phyloP scores from a whole-genome alignment of 1,140 invertebrate genomes.

The Archivesica marissinica region DNA sequence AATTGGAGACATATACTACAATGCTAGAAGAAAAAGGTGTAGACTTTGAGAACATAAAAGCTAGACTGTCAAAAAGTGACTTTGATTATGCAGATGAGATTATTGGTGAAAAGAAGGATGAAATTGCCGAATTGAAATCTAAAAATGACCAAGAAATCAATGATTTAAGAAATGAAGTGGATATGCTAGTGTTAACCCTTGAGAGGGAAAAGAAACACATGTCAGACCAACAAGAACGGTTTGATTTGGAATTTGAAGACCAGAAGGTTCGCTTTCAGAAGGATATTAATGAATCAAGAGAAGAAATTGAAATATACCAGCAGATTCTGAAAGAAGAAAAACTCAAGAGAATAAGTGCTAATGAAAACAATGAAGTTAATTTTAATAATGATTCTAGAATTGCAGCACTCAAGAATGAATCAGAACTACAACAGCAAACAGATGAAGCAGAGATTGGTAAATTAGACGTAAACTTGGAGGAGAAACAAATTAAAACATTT shows the following conservation, averaged over 20 bases:
- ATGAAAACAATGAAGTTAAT: background rate
- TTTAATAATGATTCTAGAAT: background rate
- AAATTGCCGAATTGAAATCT: constrained; percentile 41
- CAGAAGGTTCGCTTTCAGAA: constrained; percentile 28
- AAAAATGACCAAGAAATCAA: constrained; percentile 44
- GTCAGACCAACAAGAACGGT: constrained; percentile 32
- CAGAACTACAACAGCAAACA: background rate
- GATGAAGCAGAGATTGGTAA: constrained; percentile 7
- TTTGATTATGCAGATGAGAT: constrained; percentile 1
- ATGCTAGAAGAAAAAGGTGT: constrained; percentile 52
- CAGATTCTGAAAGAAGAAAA: constrained; percentile 48
- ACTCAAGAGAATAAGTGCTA: background rate
- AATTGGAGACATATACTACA: constrained; percentile 41
- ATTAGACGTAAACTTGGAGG: background rate
- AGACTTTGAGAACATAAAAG: constrained; percentile 41
- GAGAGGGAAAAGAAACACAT: constrained; percentile 44
- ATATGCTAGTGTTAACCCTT: constrained; percentile 42
- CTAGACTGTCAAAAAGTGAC: constrained; percentile 20
- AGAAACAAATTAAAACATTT: background rate
- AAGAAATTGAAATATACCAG: constrained; percentile 56
- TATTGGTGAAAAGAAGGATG: background rate
- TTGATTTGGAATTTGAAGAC: constrained; percentile 39
- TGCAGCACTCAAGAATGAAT: constrained; percentile 40
- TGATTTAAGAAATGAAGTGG: constrained; percentile 46
- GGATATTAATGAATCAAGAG: constrained; percentile 34